A percentile compares a stretch with the other conserved stretches of the same genome.
phyloP scores from a whole-genome alignment of 2,113 vertebrate genomes.

The Poicephalus gulielmi region DNA sequence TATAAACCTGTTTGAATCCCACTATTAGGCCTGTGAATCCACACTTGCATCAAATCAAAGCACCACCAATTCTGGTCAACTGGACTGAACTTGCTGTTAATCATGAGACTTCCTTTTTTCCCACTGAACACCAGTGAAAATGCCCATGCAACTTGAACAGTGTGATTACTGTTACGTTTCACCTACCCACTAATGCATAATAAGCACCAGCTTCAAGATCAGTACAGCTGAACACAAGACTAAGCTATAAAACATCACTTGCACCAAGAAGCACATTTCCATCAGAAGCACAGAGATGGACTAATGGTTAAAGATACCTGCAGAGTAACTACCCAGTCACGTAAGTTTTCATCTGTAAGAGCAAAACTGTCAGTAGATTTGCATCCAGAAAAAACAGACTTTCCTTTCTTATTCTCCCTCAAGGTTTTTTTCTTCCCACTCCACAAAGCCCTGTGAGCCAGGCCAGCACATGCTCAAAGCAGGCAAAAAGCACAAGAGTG shows the following conservation, averaged over 20 bases:
- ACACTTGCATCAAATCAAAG: background rate
- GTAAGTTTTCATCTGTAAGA: rapidly evolving
- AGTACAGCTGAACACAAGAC: background rate
- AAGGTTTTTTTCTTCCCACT: background rate
- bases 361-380: background rate
- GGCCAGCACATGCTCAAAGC: background rate
- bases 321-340: background rate
- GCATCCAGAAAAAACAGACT: background rate
- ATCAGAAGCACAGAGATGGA: background rate
- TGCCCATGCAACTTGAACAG: background rate
- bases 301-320: background rate
- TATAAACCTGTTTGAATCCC: background rate
- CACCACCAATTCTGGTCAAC: background rate
- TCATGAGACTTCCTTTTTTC: background rate
- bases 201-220: background rate
- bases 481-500: background rate
- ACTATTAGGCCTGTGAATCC: background rate
- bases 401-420: background rate
- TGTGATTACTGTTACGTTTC: background rate
- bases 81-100: rapidly evolving
- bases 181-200: background rate
- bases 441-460: background rate
- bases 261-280: background rate
- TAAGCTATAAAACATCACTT: background rate
- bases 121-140: background rate